These are phyloP conservation scores for Ostrea edulis DNA, from an alignment of 1,140 invertebrate species.

Conservation along the genomic window DNA sequence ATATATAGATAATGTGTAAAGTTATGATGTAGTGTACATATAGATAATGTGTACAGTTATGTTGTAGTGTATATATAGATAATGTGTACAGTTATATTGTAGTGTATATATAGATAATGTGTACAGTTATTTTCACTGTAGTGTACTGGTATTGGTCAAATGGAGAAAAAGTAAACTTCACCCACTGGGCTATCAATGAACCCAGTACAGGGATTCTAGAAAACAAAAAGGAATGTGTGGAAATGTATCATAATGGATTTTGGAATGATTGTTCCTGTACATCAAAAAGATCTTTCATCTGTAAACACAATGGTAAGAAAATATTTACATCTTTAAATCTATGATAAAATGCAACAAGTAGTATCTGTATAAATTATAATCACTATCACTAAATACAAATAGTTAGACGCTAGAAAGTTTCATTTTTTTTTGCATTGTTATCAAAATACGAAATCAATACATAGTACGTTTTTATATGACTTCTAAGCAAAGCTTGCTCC, in stretches of 20 bases:
- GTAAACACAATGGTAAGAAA: not conserved
- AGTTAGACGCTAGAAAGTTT: not conserved
- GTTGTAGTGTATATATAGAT: not conserved
- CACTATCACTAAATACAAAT: not conserved
- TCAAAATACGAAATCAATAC: not conserved
- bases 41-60: too few relatives aligned
- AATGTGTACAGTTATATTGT: not conserved
- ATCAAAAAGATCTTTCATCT: not conserved
- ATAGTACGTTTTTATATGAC: too few relatives aligned
- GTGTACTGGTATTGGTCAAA: conserved; percentile 4
- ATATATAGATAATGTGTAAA: too few relatives aligned
- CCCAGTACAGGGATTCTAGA: not conserved
- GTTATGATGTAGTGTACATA: too few relatives aligned
- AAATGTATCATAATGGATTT: not conserved
- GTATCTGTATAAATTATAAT: too few relatives aligned
- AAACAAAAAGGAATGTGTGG: not conserved
- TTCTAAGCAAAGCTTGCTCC: too few relatives aligned
- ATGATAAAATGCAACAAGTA: not conserved
- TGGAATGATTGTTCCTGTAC: not conserved
- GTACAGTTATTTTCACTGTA: not conserved
- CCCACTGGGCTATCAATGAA: not conserved
- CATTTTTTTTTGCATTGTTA: too few relatives aligned
- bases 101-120: not conserved
- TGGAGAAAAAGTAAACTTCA: not conserved
- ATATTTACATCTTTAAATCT: not conserved